Percentiles rank a stretch among this genome's conserved stretches.
Conservation (phyloP, 2,888 invertebrate genomes). For the Oligia strigilis region DNA sequence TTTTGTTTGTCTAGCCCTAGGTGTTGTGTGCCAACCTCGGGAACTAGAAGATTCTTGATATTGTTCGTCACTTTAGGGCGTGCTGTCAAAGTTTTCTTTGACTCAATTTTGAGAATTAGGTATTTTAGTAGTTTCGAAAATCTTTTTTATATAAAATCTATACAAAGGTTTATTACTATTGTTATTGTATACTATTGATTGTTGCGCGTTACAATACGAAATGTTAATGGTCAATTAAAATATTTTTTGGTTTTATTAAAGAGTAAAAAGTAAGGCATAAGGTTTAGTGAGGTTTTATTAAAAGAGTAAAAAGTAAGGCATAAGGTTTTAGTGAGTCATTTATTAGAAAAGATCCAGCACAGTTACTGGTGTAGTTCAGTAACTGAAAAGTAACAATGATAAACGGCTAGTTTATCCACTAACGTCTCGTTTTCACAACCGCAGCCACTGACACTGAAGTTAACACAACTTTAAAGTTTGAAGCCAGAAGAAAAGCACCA, state of each 20-base stretch:
- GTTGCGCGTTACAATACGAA: not conserved
- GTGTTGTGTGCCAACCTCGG: slow-evolving; percentile 7
- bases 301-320: not conserved
- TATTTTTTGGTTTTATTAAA: not conserved
- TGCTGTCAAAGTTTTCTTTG: not conserved
- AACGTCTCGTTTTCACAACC: not conserved
- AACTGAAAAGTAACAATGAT: slow-evolving; percentile 16
- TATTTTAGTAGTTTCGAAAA: not conserved
- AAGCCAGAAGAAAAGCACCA: slow-evolving; percentile 20
- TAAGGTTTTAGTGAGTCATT: not conserved
- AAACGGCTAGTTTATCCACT: slow-evolving; percentile 2
- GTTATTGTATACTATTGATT: not conserved
- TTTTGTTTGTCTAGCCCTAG: slow-evolving; percentile 59
- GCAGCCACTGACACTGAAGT: slow-evolving; percentile 12
- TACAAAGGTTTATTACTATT: not conserved
- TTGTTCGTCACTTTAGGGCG: slow-evolving; percentile 16
- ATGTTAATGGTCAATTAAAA: not conserved
- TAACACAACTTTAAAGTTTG: slow-evolving; percentile 39
- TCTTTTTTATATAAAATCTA: too few relatives aligned
- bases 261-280: too few relatives aligned
- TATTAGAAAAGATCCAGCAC: not conserved
- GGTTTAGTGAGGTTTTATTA: too few relatives aligned
- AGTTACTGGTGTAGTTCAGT: not conserved
- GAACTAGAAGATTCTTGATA: slow-evolving; percentile 9
- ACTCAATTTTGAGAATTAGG: not conserved